These are phyloP conservation scores for Biston stratarius DNA, from an alignment of 2,888 invertebrate species.

Conservation along the genomic window DNA sequence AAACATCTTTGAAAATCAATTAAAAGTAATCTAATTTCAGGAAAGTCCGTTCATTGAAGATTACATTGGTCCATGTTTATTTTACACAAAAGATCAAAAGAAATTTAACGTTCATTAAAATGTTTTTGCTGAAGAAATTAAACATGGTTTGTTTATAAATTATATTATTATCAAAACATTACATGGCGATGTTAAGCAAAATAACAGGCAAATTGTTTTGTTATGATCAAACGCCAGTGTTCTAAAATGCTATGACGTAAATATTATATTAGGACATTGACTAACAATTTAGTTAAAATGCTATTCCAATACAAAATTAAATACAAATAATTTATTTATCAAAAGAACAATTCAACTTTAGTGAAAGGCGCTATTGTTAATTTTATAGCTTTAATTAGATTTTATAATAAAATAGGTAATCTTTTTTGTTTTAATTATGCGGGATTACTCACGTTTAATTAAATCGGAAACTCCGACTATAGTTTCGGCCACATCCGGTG, in stretches of 20 bases:
- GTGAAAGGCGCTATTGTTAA: too few relatives aligned
- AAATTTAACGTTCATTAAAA: constrained; percentile 31
- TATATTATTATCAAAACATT: constrained; percentile 18
- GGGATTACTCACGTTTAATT: too few relatives aligned
- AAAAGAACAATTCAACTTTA: too few relatives aligned
- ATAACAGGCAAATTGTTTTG: constrained; percentile 9
- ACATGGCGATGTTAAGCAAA: constrained; percentile 16
- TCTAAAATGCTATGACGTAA: constrained; percentile 12
- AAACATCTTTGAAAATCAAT: background rate
- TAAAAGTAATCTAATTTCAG: constrained; percentile 32
- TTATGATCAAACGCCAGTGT: constrained; percentile 16
- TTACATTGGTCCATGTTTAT: constrained; percentile 37
- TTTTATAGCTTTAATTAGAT: too few relatives aligned
- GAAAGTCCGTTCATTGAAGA: constrained; percentile 29
- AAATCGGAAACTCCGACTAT: too few relatives aligned
- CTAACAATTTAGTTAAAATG: background rate
- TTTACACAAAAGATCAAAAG: constrained; percentile 38
- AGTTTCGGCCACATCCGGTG: too few relatives aligned
- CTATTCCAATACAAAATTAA: background rate
- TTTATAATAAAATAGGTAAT: too few relatives aligned
- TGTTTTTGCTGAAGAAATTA: constrained; percentile 31
- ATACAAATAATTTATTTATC: background rate
- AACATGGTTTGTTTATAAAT: constrained; percentile 28
- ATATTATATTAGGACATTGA: background rate
- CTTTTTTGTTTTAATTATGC: too few relatives aligned